phyloP scores from a whole-genome alignment of 1,140 invertebrate genomes.

The Achroia grisella region DNA sequence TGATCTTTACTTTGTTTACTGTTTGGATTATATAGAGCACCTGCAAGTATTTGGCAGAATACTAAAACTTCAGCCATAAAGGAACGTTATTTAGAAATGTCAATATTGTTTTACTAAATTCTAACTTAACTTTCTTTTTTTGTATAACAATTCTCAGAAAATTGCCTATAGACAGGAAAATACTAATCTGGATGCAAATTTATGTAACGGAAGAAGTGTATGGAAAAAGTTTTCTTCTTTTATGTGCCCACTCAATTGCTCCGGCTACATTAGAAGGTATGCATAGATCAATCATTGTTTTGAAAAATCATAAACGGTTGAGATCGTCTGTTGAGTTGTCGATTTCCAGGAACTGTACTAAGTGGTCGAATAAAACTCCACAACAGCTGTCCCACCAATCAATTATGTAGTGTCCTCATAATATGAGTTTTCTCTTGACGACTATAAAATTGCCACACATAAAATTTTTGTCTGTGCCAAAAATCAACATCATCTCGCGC shows the following conservation, averaged over 20 bases:
- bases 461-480: slow-evolving; percentile 58
- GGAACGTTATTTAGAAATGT: no score
- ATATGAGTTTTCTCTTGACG: slow-evolving; percentile 52
- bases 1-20: no score
- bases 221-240: slow-evolving; percentile 26
- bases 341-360: slow-evolving; percentile 23
- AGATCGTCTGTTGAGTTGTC: slow-evolving; percentile 11
- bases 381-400: slow-evolving; percentile 60
- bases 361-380: slow-evolving; percentile 28
- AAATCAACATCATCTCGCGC: slow-evolving; percentile 46
- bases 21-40: no score
- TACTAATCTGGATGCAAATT: slow-evolving; percentile 30
- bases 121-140: slow-evolving; percentile 5
- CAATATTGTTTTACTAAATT: no score
- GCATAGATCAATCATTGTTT: slow-evolving; percentile 2
- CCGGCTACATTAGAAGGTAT: neutral
- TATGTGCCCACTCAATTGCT: neutral
- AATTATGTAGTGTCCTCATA: slow-evolving; percentile 46
- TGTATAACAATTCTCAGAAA: slow-evolving; percentile 14
- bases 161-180: slow-evolving; percentile 28
- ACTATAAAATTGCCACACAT: slow-evolving; percentile 57
- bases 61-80: no score
- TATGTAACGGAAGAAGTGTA: slow-evolving; percentile 40
- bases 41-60: no score
- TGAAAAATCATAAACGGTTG: neutral